These are phyloP conservation scores for Marisa cornuarietis DNA, from an alignment of 1,140 invertebrate genomes.

Conservation along the genomic window DNA sequence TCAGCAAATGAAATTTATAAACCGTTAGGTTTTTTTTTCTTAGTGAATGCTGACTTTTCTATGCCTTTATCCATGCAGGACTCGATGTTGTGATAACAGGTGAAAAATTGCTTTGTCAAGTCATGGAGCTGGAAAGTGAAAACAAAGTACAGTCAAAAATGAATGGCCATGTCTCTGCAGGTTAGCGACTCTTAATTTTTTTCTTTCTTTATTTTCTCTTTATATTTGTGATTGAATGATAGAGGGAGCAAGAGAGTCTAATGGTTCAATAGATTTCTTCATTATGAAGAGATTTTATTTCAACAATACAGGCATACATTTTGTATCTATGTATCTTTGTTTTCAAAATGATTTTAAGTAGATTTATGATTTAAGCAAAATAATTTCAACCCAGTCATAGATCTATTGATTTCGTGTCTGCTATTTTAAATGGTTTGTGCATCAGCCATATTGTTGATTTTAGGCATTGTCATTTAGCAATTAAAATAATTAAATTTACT, in stretches of 20 bases:
- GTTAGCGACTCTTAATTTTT: neutral
- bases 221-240: neutral
- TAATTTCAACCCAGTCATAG: no score
- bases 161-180: constrained; percentile 1
- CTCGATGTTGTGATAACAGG: neutral
- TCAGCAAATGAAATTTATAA: no score
- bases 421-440: no score
- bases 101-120: neutral
- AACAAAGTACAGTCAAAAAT: neutral
- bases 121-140: constrained; percentile 12
- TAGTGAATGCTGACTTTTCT: no score
- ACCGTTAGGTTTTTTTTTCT: no score
- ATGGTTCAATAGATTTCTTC: neutral
- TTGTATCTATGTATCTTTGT: neutral
- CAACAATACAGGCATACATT: neutral
- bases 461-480: no score
- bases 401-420: no score
- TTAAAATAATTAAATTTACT: no score
- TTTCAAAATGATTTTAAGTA: neutral
- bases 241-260: neutral
- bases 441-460: no score
- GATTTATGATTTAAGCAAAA: no score
- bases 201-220: neutral
- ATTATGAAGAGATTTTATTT: neutral
- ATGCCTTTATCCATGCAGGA: neutral